phyloP scores from a whole-genome alignment of 2,888 invertebrate genomes.

The Keiferia lycopersicella region DNA sequence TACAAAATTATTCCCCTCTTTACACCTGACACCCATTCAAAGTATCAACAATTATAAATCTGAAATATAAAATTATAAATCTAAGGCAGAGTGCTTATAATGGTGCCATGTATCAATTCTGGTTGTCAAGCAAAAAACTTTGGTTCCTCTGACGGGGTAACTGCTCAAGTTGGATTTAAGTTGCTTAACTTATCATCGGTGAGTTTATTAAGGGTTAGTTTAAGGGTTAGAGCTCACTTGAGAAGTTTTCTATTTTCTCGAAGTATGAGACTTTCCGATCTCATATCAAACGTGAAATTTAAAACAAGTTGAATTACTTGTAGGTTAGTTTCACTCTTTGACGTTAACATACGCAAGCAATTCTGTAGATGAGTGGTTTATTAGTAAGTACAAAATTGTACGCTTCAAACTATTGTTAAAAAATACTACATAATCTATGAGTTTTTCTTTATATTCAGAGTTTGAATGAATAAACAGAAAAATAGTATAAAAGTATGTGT shows the following conservation, averaged over 20 bases:
- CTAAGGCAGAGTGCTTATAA: slow-evolving; percentile 27
- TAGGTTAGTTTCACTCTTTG: too few relatives aligned
- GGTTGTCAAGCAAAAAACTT: slow-evolving; percentile 38
- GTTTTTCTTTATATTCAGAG: too few relatives aligned
- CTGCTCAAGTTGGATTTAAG: slow-evolving; percentile 42
- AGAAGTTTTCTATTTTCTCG: neutral
- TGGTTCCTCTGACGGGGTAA: slow-evolving; percentile 43
- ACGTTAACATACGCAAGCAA: too few relatives aligned
- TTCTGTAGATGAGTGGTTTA: too few relatives aligned
- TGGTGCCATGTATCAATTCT: slow-evolving; percentile 29
- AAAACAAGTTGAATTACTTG: too few relatives aligned
- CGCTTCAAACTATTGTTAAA: too few relatives aligned
- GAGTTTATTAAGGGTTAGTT: slow-evolving; percentile 46
- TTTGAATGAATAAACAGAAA: too few relatives aligned
- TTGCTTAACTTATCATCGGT: slow-evolving; percentile 51
- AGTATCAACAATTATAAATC: slow-evolving; percentile 11
- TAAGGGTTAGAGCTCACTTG: slow-evolving; percentile 33
- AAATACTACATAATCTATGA: too few relatives aligned
- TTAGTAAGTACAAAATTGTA: too few relatives aligned
- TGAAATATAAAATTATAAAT: slow-evolving; percentile 18
- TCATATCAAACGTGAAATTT: too few relatives aligned
- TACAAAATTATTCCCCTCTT: neutral
- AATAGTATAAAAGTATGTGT: too few relatives aligned
- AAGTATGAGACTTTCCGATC: too few relatives aligned
- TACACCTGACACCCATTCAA: slow-evolving; percentile 12